Evolutionary conservation across 2,888 invertebrate genomes (phyloP).

Genomic region (Drosophila multiciliata): DNA sequence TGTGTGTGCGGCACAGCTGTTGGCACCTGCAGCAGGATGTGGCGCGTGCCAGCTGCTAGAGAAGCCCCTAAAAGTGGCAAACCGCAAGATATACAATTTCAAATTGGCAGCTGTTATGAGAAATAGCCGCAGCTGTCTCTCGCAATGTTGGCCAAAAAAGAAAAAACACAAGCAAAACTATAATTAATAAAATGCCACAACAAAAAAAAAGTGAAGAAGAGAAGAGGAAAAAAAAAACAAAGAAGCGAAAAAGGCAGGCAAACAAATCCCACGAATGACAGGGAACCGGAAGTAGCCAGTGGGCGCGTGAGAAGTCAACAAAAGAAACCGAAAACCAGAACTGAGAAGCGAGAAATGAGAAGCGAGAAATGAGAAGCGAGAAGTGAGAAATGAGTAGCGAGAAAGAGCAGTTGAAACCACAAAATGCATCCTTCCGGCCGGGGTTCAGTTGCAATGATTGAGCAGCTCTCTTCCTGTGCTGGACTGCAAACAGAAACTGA

Average conservation of each 20-base stretch:
- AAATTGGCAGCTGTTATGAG: constrained; percentile 66
- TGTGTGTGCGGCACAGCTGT: background rate
- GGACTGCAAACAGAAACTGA: constrained; percentile 21
- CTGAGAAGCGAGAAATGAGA: background rate
- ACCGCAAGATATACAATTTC: constrained; percentile 68
- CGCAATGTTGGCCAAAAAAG: constrained; percentile 29
- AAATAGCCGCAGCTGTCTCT: constrained; percentile 37
- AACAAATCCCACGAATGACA: constrained; percentile 53
- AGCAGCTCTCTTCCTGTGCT: constrained; percentile 44
- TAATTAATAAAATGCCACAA: constrained; percentile 48
- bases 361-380: background rate
- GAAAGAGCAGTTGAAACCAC: constrained; percentile 22
- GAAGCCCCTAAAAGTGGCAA: constrained; percentile 22
- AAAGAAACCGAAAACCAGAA: constrained; percentile 31
- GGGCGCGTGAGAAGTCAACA: constrained; percentile 37
- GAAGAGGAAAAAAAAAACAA: background rate
- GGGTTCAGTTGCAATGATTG: constrained; percentile 26
- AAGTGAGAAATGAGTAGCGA: no score
- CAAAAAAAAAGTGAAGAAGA: background rate
- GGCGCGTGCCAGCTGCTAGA: constrained; percentile 46
- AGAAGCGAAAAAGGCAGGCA: constrained; percentile 32
- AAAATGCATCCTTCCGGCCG: constrained; percentile 60
- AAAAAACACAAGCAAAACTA: constrained; percentile 31
- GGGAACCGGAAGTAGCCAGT: constrained; percentile 42
- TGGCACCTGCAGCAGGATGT: constrained; percentile 48